A percentile compares a stretch with the other conserved stretches of the same genome.
phyloP scores from a whole-genome alignment of 2,888 invertebrate species.

The Drosophila anomalata region DNA sequence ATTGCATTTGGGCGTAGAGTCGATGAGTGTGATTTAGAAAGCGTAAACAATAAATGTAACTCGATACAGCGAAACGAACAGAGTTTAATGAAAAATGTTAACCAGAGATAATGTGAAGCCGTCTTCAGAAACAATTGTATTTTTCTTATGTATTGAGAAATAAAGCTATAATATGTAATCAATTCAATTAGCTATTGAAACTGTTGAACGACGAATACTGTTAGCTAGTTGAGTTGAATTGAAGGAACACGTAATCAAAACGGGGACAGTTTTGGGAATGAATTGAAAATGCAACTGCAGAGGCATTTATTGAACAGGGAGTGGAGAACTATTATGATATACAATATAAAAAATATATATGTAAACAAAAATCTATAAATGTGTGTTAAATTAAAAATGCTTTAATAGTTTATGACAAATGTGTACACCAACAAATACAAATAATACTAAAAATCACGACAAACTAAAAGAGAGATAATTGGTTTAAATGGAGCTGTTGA shows the following conservation, averaged over 20 bases:
- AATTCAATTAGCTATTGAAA: conserved; percentile 52
- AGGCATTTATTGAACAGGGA: conserved; percentile 66
- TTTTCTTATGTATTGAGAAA: conserved; percentile 21
- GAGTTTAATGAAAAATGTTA: conserved; percentile 53
- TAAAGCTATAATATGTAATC: conserved; percentile 35
- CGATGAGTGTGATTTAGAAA: conserved; percentile 61
- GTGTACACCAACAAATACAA: conserved; percentile 40
- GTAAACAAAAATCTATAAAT: conserved; percentile 43
- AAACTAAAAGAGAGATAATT: conserved; percentile 42
- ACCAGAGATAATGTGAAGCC: conserved; percentile 62
- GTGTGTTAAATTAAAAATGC: conserved; percentile 68
- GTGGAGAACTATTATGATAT: conserved; percentile 46
- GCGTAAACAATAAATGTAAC: conserved; percentile 74
- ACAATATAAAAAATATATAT: conserved; percentile 37
- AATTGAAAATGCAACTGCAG: conserved; percentile 60
- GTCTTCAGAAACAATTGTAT: conserved; percentile 57
- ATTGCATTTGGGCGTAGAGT: conserved; percentile 44
- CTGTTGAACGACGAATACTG: conserved; percentile 61
- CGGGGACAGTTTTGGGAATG: conserved; percentile 50
- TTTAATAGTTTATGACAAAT: conserved; percentile 65
- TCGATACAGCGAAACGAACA: conserved; percentile 74
- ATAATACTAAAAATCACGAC: conserved; percentile 47
- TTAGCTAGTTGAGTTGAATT: conserved; percentile 41
- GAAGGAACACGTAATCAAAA: conserved; percentile 30
- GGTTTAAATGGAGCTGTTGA: conserved; percentile 78